Evolutionary conservation across 2,797 vertebrate species (phyloP), one percentile per base, ranked within the genome.

Genomic region (Eulemur rubriventer): DNA sequence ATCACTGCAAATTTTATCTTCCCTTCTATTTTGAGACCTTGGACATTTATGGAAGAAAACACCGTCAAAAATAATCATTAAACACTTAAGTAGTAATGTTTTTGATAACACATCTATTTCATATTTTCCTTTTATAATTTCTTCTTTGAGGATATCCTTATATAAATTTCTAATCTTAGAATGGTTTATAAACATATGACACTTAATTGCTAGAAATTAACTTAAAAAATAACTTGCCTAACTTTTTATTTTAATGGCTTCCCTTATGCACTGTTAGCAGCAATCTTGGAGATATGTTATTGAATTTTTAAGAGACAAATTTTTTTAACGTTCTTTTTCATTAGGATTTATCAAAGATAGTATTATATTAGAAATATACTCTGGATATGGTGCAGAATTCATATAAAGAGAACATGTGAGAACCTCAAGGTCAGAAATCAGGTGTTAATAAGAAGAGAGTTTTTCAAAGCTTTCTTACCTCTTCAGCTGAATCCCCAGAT

Each of bases 401-500:
- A 96, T 65, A 94, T 73, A 94, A 96, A 83, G 12, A 95, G 80
- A 95, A 72, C 46, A 97, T 52, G 89, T 57, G 79, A 80, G 52
- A 97, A 92, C 4, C 57, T 93, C 87, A 97, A 97, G 93, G 92
- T 96, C 95, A 97, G 96, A 97, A 22, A 89, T 93, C 43, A 97
- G 81, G 26, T 98, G 57, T 79, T 97, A 79, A 79, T 96, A 92
- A 96, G 50, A 97, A 76, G 10, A 89, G 50, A 96, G 17, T 35
- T 97, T 97, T 97, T 97, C 76, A 96, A 98, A 96, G 55, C 22
- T 97, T 96, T 91, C 35, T 96, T 85, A 96, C 41, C 3, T 96
- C 24, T 93, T 14, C 6, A 9, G 33, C 63, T 97, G 52, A 96
- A 97, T 97, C 89, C 84, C 91, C 88, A 96, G 79, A 97, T 97